phyloP scores from a whole-genome alignment of 2,888 invertebrate genomes.

The Hydroisotoma schaefferi region DNA sequence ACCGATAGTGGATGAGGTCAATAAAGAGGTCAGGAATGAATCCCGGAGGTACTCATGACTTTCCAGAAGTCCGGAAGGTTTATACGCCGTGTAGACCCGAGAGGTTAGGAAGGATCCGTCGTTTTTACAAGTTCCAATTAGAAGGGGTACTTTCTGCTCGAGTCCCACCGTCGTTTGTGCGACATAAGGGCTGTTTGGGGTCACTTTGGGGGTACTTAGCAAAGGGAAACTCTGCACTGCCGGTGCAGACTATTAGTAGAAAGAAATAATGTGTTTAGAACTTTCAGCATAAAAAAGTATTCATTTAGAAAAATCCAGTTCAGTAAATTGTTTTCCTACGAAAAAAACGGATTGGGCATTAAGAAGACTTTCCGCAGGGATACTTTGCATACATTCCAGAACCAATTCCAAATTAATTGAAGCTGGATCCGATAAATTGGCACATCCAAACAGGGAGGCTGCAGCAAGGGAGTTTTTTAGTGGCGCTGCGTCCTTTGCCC shows the following conservation, averaged over 20 bases:
- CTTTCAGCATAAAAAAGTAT: neutral
- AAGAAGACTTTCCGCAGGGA: conserved; percentile 1
- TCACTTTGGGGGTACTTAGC: conserved; percentile 13
- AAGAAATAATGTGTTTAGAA: neutral
- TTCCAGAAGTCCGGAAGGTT: neutral
- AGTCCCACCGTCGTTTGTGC: neutral
- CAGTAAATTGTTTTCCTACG: neutral
- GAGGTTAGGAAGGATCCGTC: conserved; percentile 16
- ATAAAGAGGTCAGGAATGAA: neutral
- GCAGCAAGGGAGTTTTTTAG: conserved; percentile 12
- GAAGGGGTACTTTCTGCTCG: conserved; percentile 11
- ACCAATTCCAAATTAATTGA: neutral
- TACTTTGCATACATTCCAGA: conserved; percentile 9
- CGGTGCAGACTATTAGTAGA: conserved; percentile 16
- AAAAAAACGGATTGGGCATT: neutral
- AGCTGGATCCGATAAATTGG: neutral
- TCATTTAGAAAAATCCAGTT: neutral
- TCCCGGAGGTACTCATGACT: conserved; percentile 1
- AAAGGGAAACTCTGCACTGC: conserved; percentile 8
- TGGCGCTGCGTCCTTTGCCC: conserved; percentile 8
- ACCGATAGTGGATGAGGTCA: conserved; percentile 11
- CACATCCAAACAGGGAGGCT: conserved; percentile 7
- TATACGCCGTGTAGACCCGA: conserved; percentile 2
- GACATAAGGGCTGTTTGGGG: neutral
- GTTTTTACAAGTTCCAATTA: conserved; percentile 17